Evolutionary conservation across 2,797 vertebrate species (phyloP).

Genomic region (Anabacerthia variegaticeps): DNA sequence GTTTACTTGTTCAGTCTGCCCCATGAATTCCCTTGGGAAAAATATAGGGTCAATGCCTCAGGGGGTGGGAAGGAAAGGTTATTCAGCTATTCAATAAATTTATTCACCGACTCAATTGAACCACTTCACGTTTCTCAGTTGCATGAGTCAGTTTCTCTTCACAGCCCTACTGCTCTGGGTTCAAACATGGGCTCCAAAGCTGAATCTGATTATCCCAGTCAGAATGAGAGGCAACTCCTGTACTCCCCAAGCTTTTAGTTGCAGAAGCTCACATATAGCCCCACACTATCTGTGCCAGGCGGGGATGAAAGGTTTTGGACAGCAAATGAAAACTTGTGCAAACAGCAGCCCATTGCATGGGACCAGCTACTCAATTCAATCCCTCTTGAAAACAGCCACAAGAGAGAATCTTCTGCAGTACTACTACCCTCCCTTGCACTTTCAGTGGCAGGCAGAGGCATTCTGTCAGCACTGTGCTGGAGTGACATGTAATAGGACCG

Average conservation of each 20-base stretch:
- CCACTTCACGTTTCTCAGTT: background rate
- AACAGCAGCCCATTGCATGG: background rate
- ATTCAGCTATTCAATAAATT: background rate
- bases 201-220: background rate
- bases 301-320: constrained; percentile 11
- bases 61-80: constrained; percentile 2
- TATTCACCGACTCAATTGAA: background rate
- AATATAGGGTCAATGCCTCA: background rate
- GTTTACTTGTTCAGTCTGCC: background rate
- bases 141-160: background rate
- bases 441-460: background rate
- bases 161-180: background rate
- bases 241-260: background rate
- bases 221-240: background rate
- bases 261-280: background rate
- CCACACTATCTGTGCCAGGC: background rate
- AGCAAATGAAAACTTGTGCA: background rate
- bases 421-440: background rate
- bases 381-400: background rate
- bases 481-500: background rate
- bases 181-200: background rate
- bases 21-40: background rate
- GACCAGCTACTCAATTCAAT: background rate
- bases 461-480: background rate
- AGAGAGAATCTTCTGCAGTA: background rate